Evolutionary conservation across 2,113 vertebrate species (phyloP).

Genomic region (Oxyruncus cristatus): DNA sequence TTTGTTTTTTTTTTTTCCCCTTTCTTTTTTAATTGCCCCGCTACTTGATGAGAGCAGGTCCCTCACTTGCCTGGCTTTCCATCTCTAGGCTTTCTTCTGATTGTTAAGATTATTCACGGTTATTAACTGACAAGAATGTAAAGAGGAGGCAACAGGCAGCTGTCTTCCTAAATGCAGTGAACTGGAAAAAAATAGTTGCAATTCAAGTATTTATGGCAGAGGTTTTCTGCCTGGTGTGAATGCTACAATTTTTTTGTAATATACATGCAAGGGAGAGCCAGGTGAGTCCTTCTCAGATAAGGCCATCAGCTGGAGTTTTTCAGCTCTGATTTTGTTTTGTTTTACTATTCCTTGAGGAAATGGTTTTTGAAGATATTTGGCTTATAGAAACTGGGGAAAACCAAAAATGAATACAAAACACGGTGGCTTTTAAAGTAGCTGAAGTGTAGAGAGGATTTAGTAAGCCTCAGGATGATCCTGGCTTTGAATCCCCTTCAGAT

Average conservation of each 20-base stretch:
- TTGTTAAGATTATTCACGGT: background rate
- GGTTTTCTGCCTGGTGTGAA: background rate
- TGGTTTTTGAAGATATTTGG: background rate
- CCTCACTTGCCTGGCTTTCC: background rate
- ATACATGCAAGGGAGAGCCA: background rate
- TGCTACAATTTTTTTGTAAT: background rate
- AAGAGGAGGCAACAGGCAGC: background rate
- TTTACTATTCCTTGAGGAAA: background rate
- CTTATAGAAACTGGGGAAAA: background rate
- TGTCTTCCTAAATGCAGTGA: background rate
- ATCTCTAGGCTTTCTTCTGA: background rate
- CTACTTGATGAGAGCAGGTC: background rate
- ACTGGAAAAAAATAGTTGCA: background rate
- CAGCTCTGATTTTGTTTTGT: background rate
- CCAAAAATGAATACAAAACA: background rate
- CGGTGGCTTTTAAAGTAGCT: background rate
- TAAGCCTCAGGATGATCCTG: background rate
- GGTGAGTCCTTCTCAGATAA: background rate
- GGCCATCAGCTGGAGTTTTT: background rate
- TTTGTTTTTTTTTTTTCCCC: background rate
- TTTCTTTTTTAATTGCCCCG: background rate
- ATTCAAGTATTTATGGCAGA: background rate
- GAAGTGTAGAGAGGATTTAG: background rate
- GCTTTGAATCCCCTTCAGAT: background rate
- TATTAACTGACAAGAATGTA: constrained; percentile 11